These are phyloP conservation scores for Nesoenas mayeri DNA, from an alignment of 2,113 vertebrate species.

Conservation along the genomic window DNA sequence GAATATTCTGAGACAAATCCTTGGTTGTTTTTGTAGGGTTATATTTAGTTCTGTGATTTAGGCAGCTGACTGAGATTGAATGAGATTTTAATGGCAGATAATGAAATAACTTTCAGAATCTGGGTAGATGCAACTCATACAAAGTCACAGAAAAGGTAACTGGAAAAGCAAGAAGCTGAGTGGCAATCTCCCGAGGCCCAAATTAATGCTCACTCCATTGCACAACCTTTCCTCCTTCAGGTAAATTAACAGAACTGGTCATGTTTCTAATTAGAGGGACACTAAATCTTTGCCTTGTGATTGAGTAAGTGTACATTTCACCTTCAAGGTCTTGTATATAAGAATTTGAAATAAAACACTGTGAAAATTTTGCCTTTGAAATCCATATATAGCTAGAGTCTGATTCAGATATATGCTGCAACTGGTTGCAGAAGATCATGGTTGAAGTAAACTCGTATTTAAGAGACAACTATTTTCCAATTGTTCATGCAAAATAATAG, in stretches of 20 bases:
- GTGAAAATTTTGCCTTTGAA: not conserved
- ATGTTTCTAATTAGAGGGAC: not conserved
- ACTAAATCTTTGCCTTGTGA: not conserved
- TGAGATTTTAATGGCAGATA: not conserved
- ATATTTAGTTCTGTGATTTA: conserved; percentile 6
- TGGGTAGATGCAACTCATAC: not conserved
- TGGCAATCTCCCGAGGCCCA: not conserved
- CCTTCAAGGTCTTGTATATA: not conserved
- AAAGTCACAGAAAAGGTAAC: not conserved
- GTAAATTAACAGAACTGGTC: not conserved
- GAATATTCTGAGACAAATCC: not conserved
- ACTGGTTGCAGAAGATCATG: not conserved
- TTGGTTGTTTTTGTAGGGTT: not conserved
- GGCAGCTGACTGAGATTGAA: not conserved
- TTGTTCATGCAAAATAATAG: not conserved
- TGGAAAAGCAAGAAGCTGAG: not conserved
- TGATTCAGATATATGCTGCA: not conserved
- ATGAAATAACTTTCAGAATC: not conserved
- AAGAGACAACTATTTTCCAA: not conserved
- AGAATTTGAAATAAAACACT: not conserved
- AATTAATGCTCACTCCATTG: not conserved
- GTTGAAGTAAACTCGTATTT: not conserved
- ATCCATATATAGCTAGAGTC: not conserved
- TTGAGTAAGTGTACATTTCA: not conserved
- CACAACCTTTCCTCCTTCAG: not conserved